Percentiles rank a stretch among this genome's conserved stretches.
phyloP scores from a whole-genome alignment of 1,140 invertebrate species.

The Drosophila novamexicana region DNA sequence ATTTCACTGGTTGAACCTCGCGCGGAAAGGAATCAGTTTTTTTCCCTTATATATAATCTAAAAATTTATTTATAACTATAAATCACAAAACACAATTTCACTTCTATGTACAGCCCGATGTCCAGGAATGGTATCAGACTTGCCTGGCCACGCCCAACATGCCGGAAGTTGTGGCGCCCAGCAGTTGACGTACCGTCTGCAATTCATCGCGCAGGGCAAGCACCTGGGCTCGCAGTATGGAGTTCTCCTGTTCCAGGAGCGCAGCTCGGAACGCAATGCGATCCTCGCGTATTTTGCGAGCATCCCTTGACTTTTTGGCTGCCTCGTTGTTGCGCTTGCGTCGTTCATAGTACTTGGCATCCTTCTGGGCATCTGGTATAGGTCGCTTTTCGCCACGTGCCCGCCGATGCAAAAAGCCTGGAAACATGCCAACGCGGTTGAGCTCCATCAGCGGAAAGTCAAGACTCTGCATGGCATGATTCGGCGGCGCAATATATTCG shows the following conservation, averaged over 20 bases:
- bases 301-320: constrained; percentile 95
- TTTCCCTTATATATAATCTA: not conserved
- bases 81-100: constrained; percentile 45
- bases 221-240: constrained; percentile 91
- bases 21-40: not conserved
- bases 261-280: constrained; percentile 91
- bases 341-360: constrained; percentile 95
- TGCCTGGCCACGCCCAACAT: constrained; percentile 62
- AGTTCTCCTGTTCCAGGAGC: constrained; percentile 93
- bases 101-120: constrained; percentile 24
- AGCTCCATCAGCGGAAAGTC: constrained; percentile 79
- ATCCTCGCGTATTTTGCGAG: constrained; percentile 93
- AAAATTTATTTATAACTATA: constrained; percentile 37
- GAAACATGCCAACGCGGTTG: constrained; percentile 76
- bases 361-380: constrained; percentile 94
- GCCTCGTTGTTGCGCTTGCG: constrained; percentile 95
- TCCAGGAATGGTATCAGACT: constrained; percentile 18
- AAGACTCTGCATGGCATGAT: constrained; percentile 50
- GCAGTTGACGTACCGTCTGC: constrained; percentile 88
- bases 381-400: constrained; percentile 93
- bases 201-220: constrained; percentile 92
- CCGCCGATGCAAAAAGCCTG: constrained; percentile 84
- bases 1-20: no score
- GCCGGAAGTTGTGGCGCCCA: constrained; percentile 63
- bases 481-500: constrained; percentile 72